A percentile compares a stretch with the other conserved stretches of the same genome.
phyloP scores from a whole-genome alignment of 2,113 vertebrate species.

The Helogale parvula region DNA sequence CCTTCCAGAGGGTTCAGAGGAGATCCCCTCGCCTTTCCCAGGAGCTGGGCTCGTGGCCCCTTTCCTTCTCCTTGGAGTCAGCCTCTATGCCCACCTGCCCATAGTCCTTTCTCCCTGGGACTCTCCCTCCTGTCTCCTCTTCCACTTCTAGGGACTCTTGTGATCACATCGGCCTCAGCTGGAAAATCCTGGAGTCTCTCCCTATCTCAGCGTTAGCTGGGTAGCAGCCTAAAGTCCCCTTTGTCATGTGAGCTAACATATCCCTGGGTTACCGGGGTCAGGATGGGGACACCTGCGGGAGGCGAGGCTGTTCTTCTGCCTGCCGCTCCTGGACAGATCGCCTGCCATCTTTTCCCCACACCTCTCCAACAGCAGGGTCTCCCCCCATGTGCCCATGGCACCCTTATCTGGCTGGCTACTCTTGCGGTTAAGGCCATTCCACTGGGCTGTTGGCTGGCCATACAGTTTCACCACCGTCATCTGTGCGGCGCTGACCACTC shows the following conservation, averaged over 20 bases:
- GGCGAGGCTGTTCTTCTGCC: background rate
- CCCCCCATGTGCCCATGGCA: background rate
- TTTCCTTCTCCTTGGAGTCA: background rate
- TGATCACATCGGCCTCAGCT: background rate
- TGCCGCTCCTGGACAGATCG: background rate
- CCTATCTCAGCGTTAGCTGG: background rate
- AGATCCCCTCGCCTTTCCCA: background rate
- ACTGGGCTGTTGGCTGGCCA: fast-evolving
- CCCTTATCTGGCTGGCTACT: background rate
- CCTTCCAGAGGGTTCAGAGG: background rate
- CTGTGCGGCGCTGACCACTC: background rate
- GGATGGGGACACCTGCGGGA: background rate
- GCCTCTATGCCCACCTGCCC: background rate
- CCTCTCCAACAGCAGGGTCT: background rate
- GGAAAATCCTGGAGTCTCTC: background rate
- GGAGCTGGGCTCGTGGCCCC: background rate
- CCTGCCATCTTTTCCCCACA: background rate
- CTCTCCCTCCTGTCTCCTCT: background rate
- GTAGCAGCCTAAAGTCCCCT: background rate
- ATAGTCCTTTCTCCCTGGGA: background rate
- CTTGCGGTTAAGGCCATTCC: background rate
- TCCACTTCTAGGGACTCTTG: background rate
- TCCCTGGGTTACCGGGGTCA: background rate
- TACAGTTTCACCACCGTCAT: background rate
- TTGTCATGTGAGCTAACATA: background rate